Conservation (phyloP, 1,140 invertebrate species). For the Drosophila repleta region DNA sequence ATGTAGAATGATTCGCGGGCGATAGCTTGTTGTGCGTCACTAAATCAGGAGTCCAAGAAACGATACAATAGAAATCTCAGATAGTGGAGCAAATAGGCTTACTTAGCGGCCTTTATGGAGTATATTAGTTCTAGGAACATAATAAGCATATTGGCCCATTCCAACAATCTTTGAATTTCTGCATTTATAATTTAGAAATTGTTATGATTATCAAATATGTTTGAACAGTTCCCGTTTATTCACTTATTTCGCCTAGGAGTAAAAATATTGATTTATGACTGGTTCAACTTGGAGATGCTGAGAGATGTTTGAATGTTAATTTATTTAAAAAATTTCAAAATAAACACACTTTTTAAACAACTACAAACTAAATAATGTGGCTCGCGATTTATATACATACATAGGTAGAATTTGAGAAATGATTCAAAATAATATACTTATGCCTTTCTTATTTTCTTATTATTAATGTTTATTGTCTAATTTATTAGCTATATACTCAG, state of each 20-base stretch:
- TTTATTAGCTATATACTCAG: slow-evolving; percentile 52
- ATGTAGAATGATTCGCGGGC: slow-evolving; percentile 36
- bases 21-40: slow-evolving; percentile 27
- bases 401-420: slow-evolving; percentile 20
- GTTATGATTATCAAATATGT: too few species aligned
- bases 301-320: background rate
- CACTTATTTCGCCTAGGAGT: background rate
- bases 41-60: background rate
- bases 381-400: background rate
- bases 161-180: too few species aligned
- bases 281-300: background rate
- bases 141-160: too few species aligned
- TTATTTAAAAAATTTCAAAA: background rate
- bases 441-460: slow-evolving; percentile 13
- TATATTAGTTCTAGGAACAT: too few species aligned
- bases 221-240: too few species aligned
- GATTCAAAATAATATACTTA: slow-evolving; percentile 21
- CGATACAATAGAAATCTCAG: too few species aligned
- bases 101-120: too few species aligned
- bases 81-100: too few species aligned
- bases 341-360: background rate
- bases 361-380: background rate
- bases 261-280: background rate
- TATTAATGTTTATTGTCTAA: slow-evolving; percentile 44
- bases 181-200: too few species aligned